Evolutionary conservation across 2,797 vertebrate species (phyloP).

Genomic region (Oreochromis grahami): DNA sequence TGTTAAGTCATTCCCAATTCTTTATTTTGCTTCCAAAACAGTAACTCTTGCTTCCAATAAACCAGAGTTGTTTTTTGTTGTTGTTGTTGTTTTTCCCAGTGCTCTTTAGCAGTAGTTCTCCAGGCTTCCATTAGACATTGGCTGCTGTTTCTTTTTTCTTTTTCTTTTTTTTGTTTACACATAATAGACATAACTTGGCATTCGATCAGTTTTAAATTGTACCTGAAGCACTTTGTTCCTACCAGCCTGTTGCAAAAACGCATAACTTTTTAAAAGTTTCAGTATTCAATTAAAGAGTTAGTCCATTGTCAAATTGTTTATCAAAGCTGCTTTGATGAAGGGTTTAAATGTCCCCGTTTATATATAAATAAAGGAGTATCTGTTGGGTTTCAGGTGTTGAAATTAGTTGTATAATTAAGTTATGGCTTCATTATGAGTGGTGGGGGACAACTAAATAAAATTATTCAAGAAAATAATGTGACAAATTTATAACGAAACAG

Average conservation of each 20-base stretch:
- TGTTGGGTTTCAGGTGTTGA: not conserved
- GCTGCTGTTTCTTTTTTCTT: not conserved
- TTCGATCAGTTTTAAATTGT: not conserved
- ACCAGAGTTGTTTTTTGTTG: not conserved
- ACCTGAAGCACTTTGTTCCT: not conserved
- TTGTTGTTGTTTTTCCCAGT: rapidly evolving
- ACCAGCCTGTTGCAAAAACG: not conserved
- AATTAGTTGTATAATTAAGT: not conserved
- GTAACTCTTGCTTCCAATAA: not conserved
- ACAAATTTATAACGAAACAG: rapidly evolving
- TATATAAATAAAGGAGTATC: not conserved
- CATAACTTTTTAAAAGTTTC: not conserved
- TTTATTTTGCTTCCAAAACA: not conserved
- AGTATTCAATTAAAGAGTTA: not conserved
- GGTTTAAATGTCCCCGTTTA: rapidly evolving
- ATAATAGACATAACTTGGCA: not conserved
- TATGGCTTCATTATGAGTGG: no score
- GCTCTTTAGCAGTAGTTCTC: not conserved
- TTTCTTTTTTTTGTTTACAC: not conserved
- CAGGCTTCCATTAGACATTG: not conserved
- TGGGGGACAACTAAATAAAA: not conserved
- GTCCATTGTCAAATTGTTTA: not conserved
- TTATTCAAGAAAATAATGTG: not conserved
- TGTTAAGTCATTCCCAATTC: not conserved
- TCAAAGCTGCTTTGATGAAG: not conserved